A percentile compares a stretch with the other conserved stretches of the same genome.
These are phyloP conservation scores for Hirtodrosophila histrioides DNA, from an alignment of 2,888 invertebrate genomes.

Conservation along the genomic window DNA sequence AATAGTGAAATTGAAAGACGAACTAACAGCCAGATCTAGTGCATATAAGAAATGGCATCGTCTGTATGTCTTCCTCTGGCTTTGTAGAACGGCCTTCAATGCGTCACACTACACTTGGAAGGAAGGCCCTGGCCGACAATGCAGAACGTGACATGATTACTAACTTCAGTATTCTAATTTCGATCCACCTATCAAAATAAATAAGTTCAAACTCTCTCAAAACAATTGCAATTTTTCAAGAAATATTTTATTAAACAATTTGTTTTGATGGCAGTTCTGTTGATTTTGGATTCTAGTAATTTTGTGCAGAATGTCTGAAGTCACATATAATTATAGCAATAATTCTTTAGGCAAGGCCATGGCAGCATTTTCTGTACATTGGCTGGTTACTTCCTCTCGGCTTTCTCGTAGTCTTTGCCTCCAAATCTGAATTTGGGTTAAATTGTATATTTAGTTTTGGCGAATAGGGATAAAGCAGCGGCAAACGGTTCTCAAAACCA, in stretches of 20 bases:
- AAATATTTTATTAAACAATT: not conserved
- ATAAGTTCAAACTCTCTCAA: no score
- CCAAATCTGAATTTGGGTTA: no score
- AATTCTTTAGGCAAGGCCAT: no score
- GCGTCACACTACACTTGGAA: constrained; percentile 6
- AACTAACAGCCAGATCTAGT: constrained; percentile 17
- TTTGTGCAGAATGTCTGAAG: no score
- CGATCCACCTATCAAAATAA: no score
- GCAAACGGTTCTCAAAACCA: no score
- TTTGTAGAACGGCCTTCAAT: constrained; percentile 20
- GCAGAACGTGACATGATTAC: not conserved
- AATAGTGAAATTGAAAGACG: constrained; percentile 22
- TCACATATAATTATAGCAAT: no score
- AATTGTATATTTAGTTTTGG: no score
- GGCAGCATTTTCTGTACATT: no score
- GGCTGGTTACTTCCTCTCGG: no score
- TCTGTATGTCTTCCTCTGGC: constrained; percentile 4
- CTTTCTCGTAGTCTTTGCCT: no score
- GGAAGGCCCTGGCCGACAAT: not conserved
- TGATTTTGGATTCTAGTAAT: not conserved
- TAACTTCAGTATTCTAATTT: constrained; percentile 5
- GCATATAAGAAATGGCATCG: not conserved
- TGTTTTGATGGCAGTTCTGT: not conserved
- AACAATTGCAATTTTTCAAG: not conserved
- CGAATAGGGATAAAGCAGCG: no score